Conservation (phyloP, 2,797 vertebrate genomes). For the Enteromius anoplus region DNA sequence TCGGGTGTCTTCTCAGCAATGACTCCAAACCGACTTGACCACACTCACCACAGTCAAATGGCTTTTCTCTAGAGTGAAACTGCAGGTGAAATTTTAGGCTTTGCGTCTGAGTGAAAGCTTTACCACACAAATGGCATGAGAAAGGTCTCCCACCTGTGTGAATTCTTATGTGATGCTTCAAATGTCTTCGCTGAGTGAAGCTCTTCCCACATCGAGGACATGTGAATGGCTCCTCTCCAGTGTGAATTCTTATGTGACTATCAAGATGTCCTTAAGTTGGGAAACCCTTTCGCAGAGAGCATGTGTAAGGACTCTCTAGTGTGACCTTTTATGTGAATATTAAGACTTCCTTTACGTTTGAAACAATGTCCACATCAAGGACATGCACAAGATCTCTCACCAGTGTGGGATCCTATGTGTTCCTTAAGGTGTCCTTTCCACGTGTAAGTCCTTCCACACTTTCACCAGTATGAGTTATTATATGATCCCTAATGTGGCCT, state of each 20-base stretch:
- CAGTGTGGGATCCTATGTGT: neutral
- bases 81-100: neutral
- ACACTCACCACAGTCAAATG: neutral
- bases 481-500: neutral
- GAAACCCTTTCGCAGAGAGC: neutral
- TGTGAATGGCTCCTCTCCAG: neutral
- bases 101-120: neutral
- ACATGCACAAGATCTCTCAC: neutral
- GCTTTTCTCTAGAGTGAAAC: neutral
- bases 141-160: neutral
- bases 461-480: neutral
- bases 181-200: neutral
- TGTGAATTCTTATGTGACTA: neutral
- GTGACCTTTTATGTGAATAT: neutral
- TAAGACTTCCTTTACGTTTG: conserved; percentile 2
- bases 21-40: neutral
- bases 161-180: neutral
- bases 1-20: neutral
- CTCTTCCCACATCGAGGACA: neutral
- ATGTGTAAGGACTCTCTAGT: neutral
- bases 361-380: conserved; percentile 8
- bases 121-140: neutral
- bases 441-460: neutral
- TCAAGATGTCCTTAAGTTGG: conserved; percentile 2
- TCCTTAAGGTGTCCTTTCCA: conserved; percentile 10